These are phyloP conservation scores for Ophiothrix spiculata DNA, from an alignment of 35 echinoderm and acorn worm genomes.

Conservation along the genomic window DNA sequence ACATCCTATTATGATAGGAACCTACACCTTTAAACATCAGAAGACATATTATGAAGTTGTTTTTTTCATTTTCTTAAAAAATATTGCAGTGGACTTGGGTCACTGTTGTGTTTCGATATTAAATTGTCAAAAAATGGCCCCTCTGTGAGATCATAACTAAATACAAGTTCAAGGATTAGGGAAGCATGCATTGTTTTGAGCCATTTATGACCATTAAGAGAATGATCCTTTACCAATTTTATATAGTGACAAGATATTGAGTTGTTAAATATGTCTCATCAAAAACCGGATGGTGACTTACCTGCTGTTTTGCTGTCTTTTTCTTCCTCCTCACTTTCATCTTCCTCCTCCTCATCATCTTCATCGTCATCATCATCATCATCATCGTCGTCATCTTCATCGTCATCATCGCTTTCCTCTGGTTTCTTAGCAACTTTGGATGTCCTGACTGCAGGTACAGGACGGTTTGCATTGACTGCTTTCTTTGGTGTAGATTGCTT, in stretches of 20 bases:
- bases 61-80: no score
- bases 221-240: neutral
- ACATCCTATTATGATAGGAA: no score
- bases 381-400: conserved; percentile 41
- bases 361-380: conserved; percentile 36
- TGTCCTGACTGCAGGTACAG: neutral
- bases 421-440: neutral
- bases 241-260: neutral
- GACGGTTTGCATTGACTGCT: neutral
- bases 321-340: conserved; percentile 10
- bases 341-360: conserved; percentile 9
- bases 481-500: neutral
- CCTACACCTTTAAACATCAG: no score
- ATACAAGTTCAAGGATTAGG: neutral
- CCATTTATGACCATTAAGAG: neutral
- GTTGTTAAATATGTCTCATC: neutral
- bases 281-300: neutral
- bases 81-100: no score
- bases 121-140: no score
- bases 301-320: neutral
- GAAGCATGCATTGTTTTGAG: neutral
- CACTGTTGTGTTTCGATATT: no score
- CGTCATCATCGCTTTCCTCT: neutral
- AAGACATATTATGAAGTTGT: no score
- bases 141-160: no score